A percentile compares a stretch with the other conserved stretches of the same genome.
Conservation (phyloP, 2,797 vertebrate species). For the Varecia variegata region DNA sequence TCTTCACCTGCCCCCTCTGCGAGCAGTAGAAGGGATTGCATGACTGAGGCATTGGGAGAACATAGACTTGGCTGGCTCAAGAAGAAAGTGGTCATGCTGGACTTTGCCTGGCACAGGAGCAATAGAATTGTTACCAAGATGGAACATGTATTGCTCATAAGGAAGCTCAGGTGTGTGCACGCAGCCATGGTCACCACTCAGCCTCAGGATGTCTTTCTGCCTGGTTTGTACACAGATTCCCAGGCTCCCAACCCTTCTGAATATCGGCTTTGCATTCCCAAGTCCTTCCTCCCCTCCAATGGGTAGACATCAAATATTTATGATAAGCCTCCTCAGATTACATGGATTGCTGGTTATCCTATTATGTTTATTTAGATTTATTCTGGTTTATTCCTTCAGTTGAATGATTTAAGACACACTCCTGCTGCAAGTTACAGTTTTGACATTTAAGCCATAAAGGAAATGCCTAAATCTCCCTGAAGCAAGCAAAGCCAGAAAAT, state of each 20-base stretch:
- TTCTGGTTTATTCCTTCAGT: slow-evolving; percentile 40
- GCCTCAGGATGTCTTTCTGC: neutral
- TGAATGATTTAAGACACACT: slow-evolving; percentile 40
- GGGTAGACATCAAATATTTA: neutral
- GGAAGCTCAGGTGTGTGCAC: neutral
- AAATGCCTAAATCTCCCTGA: neutral
- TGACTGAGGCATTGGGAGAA: neutral
- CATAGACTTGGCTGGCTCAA: neutral
- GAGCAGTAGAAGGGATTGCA: neutral
- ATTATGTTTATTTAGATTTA: slow-evolving; percentile 25
- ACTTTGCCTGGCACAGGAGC: neutral
- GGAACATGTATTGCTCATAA: neutral
- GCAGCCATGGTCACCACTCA: no score
- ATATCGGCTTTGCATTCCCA: neutral
- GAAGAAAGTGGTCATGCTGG: neutral
- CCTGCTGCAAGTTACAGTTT: neutral
- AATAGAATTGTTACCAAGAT: neutral
- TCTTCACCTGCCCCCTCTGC: neutral
- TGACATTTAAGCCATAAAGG: neutral
- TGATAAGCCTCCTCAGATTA: slow-evolving; percentile 8
- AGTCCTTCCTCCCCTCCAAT: neutral
- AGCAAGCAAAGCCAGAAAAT: neutral
- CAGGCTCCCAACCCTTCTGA: neutral
- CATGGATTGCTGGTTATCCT: slow-evolving; percentile 29
- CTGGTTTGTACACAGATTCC: fast-evolving